phyloP scores from a whole-genome alignment of 2,113 vertebrate species.

The Lepus timidus region DNA sequence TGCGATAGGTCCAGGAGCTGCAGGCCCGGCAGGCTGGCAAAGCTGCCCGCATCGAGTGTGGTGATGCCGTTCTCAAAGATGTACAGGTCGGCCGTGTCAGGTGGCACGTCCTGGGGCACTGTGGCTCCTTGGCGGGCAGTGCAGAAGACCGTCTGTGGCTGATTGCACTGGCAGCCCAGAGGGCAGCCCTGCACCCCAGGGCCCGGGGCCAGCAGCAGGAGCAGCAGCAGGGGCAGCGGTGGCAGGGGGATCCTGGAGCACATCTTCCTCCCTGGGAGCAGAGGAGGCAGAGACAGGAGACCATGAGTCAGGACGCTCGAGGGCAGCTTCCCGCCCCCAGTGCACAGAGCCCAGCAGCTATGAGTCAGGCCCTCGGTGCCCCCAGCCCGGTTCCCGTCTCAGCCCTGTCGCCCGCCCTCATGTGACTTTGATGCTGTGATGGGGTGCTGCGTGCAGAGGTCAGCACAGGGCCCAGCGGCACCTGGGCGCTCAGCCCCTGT shows the following conservation, averaged over 20 bases:
- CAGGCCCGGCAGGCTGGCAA: constrained; percentile 89
- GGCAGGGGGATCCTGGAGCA: not conserved
- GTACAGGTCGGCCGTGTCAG: constrained; percentile 90
- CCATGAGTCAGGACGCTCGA: not conserved
- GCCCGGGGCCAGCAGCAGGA: constrained; percentile 64
- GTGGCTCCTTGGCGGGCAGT: constrained; percentile 80
- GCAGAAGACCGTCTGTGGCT: constrained; percentile 88
- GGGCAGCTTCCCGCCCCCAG: not conserved
- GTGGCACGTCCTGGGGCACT: constrained; percentile 89
- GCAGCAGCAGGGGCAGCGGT: constrained; percentile 62
- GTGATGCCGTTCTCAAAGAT: constrained; percentile 95
- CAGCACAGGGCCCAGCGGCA: not conserved
- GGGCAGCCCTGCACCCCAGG: constrained; percentile 84
- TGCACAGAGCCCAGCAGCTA: not conserved
- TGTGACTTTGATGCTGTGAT: not conserved
- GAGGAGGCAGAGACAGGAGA: not conserved
- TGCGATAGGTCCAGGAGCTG: constrained; percentile 97
- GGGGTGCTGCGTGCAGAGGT: not conserved
- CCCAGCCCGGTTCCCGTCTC: not conserved
- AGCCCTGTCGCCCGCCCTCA: not conserved
- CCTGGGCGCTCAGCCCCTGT: not conserved
- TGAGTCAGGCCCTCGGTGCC: constrained; percentile 56
- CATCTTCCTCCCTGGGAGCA: constrained; percentile 75
- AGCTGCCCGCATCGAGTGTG: constrained; percentile 88
- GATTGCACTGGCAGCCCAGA: constrained; percentile 86